A percentile compares a stretch with the other conserved stretches of the same genome.
Evolutionary conservation across 2,113 vertebrate genomes (phyloP).

Genomic region (Prinia subflava): DNA sequence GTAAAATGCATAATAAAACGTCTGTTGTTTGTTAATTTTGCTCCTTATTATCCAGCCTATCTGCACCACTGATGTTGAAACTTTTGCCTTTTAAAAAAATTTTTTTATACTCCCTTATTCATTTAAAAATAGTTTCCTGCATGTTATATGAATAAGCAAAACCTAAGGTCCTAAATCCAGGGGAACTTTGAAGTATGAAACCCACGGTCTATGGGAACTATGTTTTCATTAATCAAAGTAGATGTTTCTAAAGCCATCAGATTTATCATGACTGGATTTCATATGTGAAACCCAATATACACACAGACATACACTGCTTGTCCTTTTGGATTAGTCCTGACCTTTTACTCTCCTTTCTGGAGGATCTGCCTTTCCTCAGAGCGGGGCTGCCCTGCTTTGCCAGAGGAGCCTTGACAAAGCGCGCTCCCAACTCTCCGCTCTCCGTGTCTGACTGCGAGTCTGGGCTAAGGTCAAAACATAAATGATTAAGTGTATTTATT

Average conservation of each 20-base stretch:
- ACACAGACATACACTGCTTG: constrained; percentile 64
- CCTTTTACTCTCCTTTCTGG: constrained; percentile 62
- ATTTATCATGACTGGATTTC: constrained; percentile 74
- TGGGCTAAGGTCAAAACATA: constrained; percentile 49
- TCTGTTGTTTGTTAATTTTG: constrained; percentile 58
- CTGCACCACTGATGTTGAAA: constrained; percentile 33
- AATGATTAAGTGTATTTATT: constrained; percentile 53
- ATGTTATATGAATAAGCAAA: constrained; percentile 56
- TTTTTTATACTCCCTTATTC: constrained; percentile 7
- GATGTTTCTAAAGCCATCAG: constrained; percentile 74
- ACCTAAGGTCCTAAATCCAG: constrained; percentile 52
- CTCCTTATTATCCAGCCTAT: constrained; percentile 57
- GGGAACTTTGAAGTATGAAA: constrained; percentile 73
- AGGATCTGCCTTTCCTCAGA: constrained; percentile 66
- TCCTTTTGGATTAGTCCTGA: constrained; percentile 71
- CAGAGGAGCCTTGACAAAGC: constrained; percentile 43
- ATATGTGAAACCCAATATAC: constrained; percentile 73
- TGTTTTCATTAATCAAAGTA: constrained; percentile 78
- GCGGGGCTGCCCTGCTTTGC: constrained; percentile 33
- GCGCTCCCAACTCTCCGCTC: neutral
- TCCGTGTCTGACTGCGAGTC: constrained; percentile 5
- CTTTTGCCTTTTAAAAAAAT: neutral
- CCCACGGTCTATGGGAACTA: constrained; percentile 56
- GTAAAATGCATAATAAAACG: constrained; percentile 65
- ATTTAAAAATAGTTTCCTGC: constrained; percentile 60